Base-by-base conservation (phyloP, 2,113 vertebrate genomes). In the Carassius carassius region DNA sequence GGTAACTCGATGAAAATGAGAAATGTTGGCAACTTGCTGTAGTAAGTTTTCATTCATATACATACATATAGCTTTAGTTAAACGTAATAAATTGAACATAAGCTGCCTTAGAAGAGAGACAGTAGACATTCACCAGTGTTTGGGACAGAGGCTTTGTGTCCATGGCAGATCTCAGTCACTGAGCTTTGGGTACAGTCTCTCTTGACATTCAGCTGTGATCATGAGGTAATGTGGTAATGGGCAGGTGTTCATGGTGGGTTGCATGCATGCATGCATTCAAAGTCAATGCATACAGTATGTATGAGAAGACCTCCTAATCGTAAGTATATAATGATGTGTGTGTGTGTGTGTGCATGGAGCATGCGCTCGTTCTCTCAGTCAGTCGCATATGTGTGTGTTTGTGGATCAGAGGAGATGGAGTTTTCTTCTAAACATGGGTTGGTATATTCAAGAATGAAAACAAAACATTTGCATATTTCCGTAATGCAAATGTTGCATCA, bases 161-260 rank as follows among this genome's bases (percentile, higher is more conserved):
- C 29, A 4, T 62, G 72, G 13, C 47, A 44, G 89, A 90, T 89
- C 90, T 90, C 89, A 88, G 93, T 93, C 93, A 16, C 47, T 77
- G 62, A 87, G 90, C 91, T 92, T 93, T 92, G 90, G 92, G 91
- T 92, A 91, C 92, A 92, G 91, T 89, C 93, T 89, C 89, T 92
- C 87, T 91, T 93, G 92, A 91, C 90, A 91, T 88, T 92, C 85
- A 85, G 90, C 91, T 92, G 92, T 90, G 91, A 92, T 90, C 49
- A 90, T 93, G 92, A 94, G 94, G 94, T 95, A 95, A 94, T 83
- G 92, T 94, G 90, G 91, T 85, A 84, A 67, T 89, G 89, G 90
- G 89, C 90, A 91, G 32, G 17, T 70, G 87, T 77, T 77, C 89
- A 85, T 88, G 14, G 29, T 32, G 23, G 19, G 58, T 67, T 67